Evolutionary conservation across 1,140 invertebrate species (phyloP).

Genomic region (Hyphantria cunea): DNA sequence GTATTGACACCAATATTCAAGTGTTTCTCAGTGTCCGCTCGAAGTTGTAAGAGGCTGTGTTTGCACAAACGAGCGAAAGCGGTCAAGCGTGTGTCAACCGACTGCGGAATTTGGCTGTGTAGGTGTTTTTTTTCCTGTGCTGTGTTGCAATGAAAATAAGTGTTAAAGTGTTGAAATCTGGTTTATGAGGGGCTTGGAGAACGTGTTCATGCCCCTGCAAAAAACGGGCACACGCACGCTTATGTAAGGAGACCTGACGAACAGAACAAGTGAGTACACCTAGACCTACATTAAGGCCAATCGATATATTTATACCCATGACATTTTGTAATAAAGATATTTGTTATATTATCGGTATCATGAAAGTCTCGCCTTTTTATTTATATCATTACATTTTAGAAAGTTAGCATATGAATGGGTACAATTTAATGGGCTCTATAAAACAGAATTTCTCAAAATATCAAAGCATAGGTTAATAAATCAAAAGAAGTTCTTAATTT

Average conservation of each 20-base stretch:
- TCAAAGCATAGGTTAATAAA: too few species aligned
- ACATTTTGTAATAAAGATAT: constrained; percentile 1
- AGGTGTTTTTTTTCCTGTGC: constrained; percentile 59
- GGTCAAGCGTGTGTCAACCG: constrained; percentile 53
- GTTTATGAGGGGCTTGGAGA: constrained; percentile 64
- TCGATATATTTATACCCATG: constrained; percentile 2
- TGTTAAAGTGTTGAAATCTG: constrained; percentile 74
- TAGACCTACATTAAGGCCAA: constrained; percentile 20
- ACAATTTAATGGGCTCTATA: too few species aligned
- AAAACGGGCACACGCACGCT: constrained; percentile 61
- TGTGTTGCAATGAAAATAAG: constrained; percentile 74
- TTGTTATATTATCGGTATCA: background rate
- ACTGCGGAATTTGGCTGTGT: constrained; percentile 56
- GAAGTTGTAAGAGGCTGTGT: constrained; percentile 50
- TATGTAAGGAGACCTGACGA: constrained; percentile 68
- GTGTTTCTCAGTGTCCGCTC: constrained; percentile 26
- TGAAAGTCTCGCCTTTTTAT: too few species aligned
- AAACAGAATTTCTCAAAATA: too few species aligned
- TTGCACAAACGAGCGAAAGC: constrained; percentile 71
- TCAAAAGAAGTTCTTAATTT: too few species aligned
- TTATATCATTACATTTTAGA: too few species aligned
- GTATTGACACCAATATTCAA: constrained; percentile 7
- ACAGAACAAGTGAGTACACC: constrained; percentile 60
- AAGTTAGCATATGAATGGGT: too few species aligned
- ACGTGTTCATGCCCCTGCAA: constrained; percentile 57